Percentiles rank a stretch among this genome's conserved stretches.
Evolutionary conservation across 2,797 vertebrate genomes (phyloP).

Genomic region (Gobionotothen gibberifrons): DNA sequence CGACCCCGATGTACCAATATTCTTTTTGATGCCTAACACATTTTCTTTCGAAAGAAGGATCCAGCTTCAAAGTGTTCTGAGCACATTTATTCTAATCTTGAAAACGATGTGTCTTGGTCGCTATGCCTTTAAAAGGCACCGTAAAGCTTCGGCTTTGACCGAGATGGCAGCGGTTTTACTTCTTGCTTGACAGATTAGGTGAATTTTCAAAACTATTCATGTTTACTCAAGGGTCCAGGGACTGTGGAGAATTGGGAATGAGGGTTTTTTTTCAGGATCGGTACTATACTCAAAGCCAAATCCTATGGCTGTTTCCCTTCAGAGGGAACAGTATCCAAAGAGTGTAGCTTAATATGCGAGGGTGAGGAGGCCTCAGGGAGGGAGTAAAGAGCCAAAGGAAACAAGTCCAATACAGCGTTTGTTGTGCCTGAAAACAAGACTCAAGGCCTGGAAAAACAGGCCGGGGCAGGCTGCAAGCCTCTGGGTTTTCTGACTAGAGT

Average conservation of each 20-base stretch:
- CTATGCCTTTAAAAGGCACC: conserved; percentile 23
- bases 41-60: conserved; percentile 45
- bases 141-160: conserved; percentile 37
- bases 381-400: conserved; percentile 81
- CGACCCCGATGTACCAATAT: conserved; percentile 45
- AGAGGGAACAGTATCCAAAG: conserved; percentile 77
- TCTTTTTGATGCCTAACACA: conserved; percentile 37
- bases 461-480: conserved; percentile 70
- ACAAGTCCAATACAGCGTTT: conserved; percentile 83
- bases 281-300: conserved; percentile 57
- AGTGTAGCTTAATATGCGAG: conserved; percentile 76
- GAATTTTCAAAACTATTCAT: conserved; percentile 70
- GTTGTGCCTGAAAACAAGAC: conserved; percentile 86
- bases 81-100: conserved; percentile 37
- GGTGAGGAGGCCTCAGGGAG: conserved; percentile 73
- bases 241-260: conserved; percentile 65
- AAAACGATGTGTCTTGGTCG: conserved; percentile 28
- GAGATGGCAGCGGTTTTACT: conserved; percentile 48
- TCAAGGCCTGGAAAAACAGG: conserved; percentile 83
- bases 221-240: conserved; percentile 68
- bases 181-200: conserved; percentile 66
- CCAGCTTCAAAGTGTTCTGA: conserved; percentile 40
- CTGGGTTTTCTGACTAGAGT: conserved; percentile 70
- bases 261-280: conserved; percentile 59
- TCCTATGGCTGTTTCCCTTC: conserved; percentile 71